Base-by-base conservation (phyloP, 2,888 invertebrate species). In the Osedax frankpressi region DNA sequence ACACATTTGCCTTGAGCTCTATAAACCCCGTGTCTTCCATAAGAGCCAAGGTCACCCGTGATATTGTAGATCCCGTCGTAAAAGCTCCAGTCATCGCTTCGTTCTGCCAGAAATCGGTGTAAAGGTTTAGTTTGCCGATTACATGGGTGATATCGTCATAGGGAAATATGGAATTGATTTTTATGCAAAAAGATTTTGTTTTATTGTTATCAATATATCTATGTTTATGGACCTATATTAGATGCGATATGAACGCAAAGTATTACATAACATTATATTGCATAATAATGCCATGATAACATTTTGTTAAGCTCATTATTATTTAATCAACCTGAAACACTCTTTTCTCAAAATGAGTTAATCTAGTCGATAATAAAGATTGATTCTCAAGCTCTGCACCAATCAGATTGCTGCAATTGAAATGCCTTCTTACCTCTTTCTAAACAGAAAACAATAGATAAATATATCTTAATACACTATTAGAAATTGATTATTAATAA, bases 321-420 rank as follows among this genome's bases (percentile, higher is more conserved):
- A n/a, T n/a, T n/a, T n/a, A n/a, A n/a, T n/a, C 71, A 81, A 94
- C 94, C 89, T 98, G 98, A 83, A 97, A 94, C 1, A 97, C 90
- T 73, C 98, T 86, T 82, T 99, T 99, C 85, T 99, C 98, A 97
- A 97, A 98, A 82, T 99, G 98, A 0, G 97, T 97, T 67, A 96
- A 86, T 0, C 92, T 91, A 0, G 98, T 98, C 0, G 98, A 98
- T 78, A 96, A 19, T 76, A 92, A 93, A 0, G 96, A 96, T 85
- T 97, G 96, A 86, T 97, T 94, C 85, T 97, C 96, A 62, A 97
- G 84, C 83, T 97, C 96, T 0, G 95, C 96, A 0, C 96, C 96
- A 85, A 95, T 94, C 44, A 97, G 84, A 60, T 87, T 85, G 0
- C 89, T 86, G 81, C 95, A 96, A 82, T 90, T 89, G 84, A 95